These are phyloP conservation scores for Cromileptes altivelis DNA, from an alignment of 2,113 vertebrate species.

Conservation along the genomic window DNA sequence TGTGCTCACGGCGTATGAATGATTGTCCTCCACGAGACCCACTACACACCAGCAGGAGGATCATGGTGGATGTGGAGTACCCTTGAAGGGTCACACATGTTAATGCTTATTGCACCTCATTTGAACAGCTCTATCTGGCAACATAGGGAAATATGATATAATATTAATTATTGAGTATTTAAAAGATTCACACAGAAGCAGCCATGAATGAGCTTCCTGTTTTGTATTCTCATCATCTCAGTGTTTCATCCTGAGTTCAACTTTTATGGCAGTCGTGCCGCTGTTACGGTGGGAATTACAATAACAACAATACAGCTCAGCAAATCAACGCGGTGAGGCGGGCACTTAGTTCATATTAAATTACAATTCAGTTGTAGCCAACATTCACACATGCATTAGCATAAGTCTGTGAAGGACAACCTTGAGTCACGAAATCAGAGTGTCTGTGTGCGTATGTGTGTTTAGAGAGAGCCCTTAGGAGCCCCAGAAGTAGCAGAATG, in stretches of 20 bases:
- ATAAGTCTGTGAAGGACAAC: slow-evolving; percentile 51
- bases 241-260: not conserved
- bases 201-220: not conserved
- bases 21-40: slow-evolving; percentile 40
- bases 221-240: slow-evolving; percentile 7
- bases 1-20: slow-evolving; percentile 15
- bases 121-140: not conserved
- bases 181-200: not conserved
- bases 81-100: slow-evolving; percentile 63
- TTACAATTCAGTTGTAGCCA: slow-evolving; percentile 35
- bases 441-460: slow-evolving; percentile 10
- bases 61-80: slow-evolving; percentile 41
- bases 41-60: slow-evolving; percentile 31
- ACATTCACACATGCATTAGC: slow-evolving; percentile 40
- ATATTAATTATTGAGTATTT: not conserved
- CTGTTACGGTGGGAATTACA: slow-evolving; percentile 21
- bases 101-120: slow-evolving; percentile 12
- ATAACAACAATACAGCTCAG: slow-evolving; percentile 3
- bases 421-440: slow-evolving; percentile 28
- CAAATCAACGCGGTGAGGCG: slow-evolving; percentile 14
- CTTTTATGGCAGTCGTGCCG: not conserved
- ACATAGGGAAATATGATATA: not conserved
- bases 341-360: slow-evolving; percentile 36
- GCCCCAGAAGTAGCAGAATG: slow-evolving; percentile 33
- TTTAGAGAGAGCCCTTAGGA: slow-evolving; percentile 19